Conservation (phyloP, 2,113 vertebrate genomes). For the Strix aluco region DNA sequence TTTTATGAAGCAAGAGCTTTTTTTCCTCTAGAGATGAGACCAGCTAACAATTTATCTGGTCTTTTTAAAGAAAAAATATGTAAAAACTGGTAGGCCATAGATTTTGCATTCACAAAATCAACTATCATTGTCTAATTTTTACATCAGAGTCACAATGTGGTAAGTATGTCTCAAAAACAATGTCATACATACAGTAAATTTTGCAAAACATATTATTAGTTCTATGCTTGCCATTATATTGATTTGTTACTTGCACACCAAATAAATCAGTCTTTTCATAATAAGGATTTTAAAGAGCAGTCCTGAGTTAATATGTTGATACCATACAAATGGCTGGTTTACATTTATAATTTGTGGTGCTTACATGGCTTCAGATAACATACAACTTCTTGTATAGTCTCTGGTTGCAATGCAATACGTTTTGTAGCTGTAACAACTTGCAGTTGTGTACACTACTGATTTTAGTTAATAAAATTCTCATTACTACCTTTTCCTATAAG, state of each 20-base stretch:
- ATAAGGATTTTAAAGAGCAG: neutral
- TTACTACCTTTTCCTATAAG: neutral
- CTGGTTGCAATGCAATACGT: neutral
- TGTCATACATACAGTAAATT: neutral
- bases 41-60: neutral
- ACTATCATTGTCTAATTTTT: neutral
- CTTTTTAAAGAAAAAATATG: neutral
- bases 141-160: neutral
- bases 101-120: neutral
- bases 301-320: neutral
- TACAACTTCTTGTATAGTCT: neutral
- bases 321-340: neutral
- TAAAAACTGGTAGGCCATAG: neutral
- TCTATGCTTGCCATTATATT: neutral
- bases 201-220: neutral
- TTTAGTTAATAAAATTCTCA: slow-evolving; percentile 27
- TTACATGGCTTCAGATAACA: neutral
- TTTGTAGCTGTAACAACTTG: neutral
- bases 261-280: neutral
- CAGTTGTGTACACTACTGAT: neutral
- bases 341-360: neutral
- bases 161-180: neutral
- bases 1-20: neutral
- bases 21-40: neutral
- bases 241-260: neutral